Evolutionary conservation across 1,140 invertebrate genomes (phyloP).

Genomic region (Papilio aristodemus): DNA sequence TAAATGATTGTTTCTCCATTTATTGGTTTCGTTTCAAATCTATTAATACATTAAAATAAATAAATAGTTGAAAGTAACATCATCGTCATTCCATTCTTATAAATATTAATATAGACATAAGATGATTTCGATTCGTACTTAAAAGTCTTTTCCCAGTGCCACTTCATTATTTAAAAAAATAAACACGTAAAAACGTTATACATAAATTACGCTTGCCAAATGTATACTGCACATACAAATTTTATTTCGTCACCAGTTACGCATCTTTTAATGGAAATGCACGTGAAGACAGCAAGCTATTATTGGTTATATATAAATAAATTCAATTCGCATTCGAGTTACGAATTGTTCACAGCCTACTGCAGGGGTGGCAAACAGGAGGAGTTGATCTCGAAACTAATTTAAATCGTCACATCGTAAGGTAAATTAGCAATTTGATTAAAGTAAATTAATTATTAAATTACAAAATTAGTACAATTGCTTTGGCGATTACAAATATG

Average conservation of each 20-base stretch:
- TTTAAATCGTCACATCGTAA: background rate
- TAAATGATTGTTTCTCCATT: too few species aligned
- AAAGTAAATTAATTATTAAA: background rate
- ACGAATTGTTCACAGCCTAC: slow-evolving; percentile 14
- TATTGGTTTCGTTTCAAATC: background rate
- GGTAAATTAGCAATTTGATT: background rate
- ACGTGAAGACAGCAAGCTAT: background rate
- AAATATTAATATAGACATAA: background rate
- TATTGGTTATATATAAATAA: slow-evolving; percentile 18
- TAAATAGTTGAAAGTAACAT: too few species aligned
- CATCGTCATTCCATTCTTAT: too few species aligned
- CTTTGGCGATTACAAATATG: background rate
- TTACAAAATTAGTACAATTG: background rate
- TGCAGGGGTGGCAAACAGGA: background rate
- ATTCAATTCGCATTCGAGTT: slow-evolving; percentile 21
- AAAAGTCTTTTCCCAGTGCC: background rate
- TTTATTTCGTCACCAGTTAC: background rate
- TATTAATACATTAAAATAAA: too few species aligned
- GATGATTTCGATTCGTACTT: background rate
- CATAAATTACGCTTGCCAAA: background rate
- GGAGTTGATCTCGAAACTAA: background rate
- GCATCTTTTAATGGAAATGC: background rate
- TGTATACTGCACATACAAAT: background rate
- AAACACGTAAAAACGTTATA: background rate
- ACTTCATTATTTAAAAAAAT: background rate